A percentile compares a stretch with the other conserved stretches of the same genome.
These are phyloP conservation scores for Euwallacea fornicatus DNA, from an alignment of 1,140 invertebrate species.

Conservation along the genomic window DNA sequence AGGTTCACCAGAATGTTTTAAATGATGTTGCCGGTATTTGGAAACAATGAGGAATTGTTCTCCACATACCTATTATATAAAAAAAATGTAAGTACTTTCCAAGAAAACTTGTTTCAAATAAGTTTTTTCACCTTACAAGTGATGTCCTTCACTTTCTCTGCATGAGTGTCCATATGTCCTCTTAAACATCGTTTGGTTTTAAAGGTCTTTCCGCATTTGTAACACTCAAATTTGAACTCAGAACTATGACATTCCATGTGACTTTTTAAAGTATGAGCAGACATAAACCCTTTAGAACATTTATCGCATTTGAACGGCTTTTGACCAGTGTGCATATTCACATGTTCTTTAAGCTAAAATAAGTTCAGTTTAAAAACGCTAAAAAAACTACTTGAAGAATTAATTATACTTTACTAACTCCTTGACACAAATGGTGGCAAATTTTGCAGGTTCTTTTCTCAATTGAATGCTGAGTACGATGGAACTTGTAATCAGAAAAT, in stretches of 20 bases:
- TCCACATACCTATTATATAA: constrained; percentile 40
- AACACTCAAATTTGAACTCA: constrained; percentile 42
- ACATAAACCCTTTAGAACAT: constrained; percentile 64
- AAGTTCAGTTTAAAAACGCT: not conserved
- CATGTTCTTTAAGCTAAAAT: constrained; percentile 63
- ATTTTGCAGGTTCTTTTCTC: constrained; percentile 54
- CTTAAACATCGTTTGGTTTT: constrained; percentile 40
- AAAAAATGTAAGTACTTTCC: too few relatives aligned
- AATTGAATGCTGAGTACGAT: constrained; percentile 47
- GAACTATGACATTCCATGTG: constrained; percentile 58
- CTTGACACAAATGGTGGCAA: constrained; percentile 53
- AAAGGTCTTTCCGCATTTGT: constrained; percentile 43
- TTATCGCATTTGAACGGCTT: constrained; percentile 67
- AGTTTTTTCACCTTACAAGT: constrained; percentile 41
- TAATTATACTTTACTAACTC: constrained; percentile 29
- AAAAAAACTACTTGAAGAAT: not conserved
- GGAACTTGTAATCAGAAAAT: constrained; percentile 40
- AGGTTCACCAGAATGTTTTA: constrained; percentile 26
- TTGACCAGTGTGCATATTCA: constrained; percentile 66
- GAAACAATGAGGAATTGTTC: constrained; percentile 33
- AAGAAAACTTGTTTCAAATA: not conserved
- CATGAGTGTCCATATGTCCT: constrained; percentile 42
- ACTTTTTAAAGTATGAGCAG: constrained; percentile 57
- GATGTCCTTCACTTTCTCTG: constrained; percentile 41
- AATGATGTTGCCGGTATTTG: constrained; percentile 37